Base-by-base conservation (phyloP, 1,140 invertebrate genomes). In the Diabrotica undecimpunctata region DNA sequence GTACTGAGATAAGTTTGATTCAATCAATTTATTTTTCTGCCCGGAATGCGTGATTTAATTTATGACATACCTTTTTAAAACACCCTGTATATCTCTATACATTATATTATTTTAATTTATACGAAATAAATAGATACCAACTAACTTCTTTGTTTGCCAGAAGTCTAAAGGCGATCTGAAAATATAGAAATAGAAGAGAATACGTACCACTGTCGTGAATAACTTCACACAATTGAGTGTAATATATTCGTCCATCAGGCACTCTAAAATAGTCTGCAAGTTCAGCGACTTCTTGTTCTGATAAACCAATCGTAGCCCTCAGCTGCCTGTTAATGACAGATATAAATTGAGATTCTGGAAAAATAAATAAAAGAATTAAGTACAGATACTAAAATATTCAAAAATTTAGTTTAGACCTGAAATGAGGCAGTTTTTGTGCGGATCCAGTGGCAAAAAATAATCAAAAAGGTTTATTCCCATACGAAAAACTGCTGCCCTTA, bases 191-290 rank as follows among this genome's bases (percentile, higher is more conserved):
- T 2, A 25, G 25, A 1, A 25, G 25, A 25, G 4, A 25, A 25
- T 25, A 25, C 25, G 25, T 25, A 84, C 83, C 77, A 65, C 76
- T 80, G 51, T 85, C 83, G 66, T 89, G 85, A 62, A 90, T 85
- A 61, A 90, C 82, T 72, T 86, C 81, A 68, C 88, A 90, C 53
- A 90, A 83, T 78, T 90, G 88, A 0, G 83, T 82, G 75, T 90
- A 90, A 39, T 86, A 83, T 36, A 90, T 83, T 65, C 88, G 81
- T 50, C 88, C 88, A 79, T 90, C 88, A 55, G 87, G 86, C 25
- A 88, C 81, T 39, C 87, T 83, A 79, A 91, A 91, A 80, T 90
- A 90, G 77, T 89, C 88, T 0, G 86, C 82, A 6, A 90, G 75
- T 71, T 90, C 87, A 10, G 80, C 77, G 51, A 90, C 84, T 79